Conservation (phyloP, 2,797 vertebrate genomes). For the Numenius phaeopus region DNA sequence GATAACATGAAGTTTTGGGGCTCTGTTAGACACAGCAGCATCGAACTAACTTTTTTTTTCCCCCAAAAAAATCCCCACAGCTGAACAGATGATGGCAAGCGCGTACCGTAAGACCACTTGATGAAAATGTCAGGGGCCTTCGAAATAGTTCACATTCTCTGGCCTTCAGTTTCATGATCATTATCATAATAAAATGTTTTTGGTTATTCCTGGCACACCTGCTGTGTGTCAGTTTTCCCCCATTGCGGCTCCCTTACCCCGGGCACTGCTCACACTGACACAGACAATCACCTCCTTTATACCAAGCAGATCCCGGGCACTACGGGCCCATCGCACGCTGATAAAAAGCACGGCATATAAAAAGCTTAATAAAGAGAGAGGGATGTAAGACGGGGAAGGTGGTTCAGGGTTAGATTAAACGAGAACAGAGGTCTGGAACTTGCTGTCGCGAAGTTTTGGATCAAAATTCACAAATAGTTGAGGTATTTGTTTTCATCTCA, state of each 20-base stretch:
- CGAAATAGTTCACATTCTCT: conserved; percentile 62
- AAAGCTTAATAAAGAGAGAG: neutral
- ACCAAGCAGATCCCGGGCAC: neutral
- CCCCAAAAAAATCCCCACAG: neutral
- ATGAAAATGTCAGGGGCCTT: conserved; percentile 35
- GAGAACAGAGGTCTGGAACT: conserved; percentile 33
- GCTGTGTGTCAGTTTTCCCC: conserved; percentile 63
- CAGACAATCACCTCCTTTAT: neutral
- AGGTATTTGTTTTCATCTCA: conserved; percentile 37
- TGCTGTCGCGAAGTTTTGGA: neutral
- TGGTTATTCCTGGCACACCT: conserved; percentile 62
- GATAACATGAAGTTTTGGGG: neutral
- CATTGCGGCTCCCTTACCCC: neutral
- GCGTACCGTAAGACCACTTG: neutral
- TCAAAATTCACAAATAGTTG: conserved; percentile 20
- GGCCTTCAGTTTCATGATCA: conserved; percentile 67
- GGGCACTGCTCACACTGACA: neutral
- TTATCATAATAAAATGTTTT: conserved; percentile 53
- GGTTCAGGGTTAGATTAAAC: conserved; percentile 3
- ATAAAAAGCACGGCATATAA: neutral
- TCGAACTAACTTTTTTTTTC: neutral
- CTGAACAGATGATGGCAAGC: conserved; percentile 61
- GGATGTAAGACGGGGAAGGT: neutral
- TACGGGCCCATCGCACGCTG: neutral
- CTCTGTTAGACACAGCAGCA: neutral